These are phyloP conservation scores for Chironomus tentans DNA, from an alignment of 2,888 invertebrate species.

Conservation along the genomic window DNA sequence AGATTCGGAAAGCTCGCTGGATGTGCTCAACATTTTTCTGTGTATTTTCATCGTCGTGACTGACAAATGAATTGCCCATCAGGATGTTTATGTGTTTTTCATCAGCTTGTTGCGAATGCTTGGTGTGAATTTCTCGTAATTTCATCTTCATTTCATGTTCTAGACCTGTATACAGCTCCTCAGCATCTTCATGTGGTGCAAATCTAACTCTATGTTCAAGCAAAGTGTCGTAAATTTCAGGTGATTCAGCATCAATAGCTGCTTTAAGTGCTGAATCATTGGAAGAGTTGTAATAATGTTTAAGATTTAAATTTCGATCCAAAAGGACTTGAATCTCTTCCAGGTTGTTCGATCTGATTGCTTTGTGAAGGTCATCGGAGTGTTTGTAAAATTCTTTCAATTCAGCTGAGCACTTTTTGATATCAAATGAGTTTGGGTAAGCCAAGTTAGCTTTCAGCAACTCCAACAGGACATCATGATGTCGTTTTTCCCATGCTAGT, in stretches of 20 bases:
- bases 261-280: not conserved
- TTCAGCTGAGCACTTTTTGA: not conserved
- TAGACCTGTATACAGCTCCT: not conserved
- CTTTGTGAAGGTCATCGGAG: not conserved
- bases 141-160: not conserved
- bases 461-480: not conserved
- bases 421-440: too few species aligned
- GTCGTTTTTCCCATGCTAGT: too few species aligned
- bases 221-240: not conserved
- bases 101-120: too few species aligned
- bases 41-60: too few species aligned
- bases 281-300: not conserved
- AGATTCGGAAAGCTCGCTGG: not conserved
- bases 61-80: too few species aligned
- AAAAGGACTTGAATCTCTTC: not conserved
- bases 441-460: not conserved
- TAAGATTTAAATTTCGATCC: not conserved
- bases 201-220: not conserved
- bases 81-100: too few species aligned
- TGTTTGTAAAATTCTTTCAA: not conserved
- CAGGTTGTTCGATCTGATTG: not conserved
- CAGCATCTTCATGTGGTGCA: not conserved
- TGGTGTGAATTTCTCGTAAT: not conserved
- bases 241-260: not conserved
- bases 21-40: not conserved